A percentile compares a stretch with the other conserved stretches of the same genome.
These are phyloP conservation scores for Lampris megalopsis DNA, from an alignment of 2,113 vertebrate species.

Conservation along the genomic window DNA sequence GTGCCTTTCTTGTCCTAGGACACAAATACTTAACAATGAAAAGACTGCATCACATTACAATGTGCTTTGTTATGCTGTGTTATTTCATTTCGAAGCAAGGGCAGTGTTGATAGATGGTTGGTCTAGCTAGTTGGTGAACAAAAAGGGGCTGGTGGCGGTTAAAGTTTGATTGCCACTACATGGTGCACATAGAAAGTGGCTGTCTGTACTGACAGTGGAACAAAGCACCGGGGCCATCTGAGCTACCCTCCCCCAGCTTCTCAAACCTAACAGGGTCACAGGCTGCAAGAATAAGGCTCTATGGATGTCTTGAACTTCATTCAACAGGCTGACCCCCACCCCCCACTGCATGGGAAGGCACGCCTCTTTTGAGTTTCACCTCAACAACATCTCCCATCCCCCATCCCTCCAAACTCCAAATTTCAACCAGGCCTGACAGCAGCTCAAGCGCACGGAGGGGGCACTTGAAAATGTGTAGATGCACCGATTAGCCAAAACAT, in stretches of 20 bases:
- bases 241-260: slow-evolving; percentile 58
- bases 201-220: slow-evolving; percentile 72
- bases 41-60: not conserved
- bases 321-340: slow-evolving; percentile 69
- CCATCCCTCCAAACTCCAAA: slow-evolving; percentile 23
- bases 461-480: no score
- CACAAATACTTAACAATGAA: no score
- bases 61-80: slow-evolving; percentile 34
- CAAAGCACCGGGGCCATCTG: slow-evolving; percentile 72
- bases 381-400: slow-evolving; percentile 17
- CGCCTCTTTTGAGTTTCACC: slow-evolving; percentile 82
- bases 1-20: no score
- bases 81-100: slow-evolving; percentile 22
- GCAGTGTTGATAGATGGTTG: slow-evolving; percentile 12
- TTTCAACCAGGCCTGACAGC: no score
- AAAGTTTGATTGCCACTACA: slow-evolving; percentile 81
- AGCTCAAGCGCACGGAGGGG: no score
- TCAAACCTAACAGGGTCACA: slow-evolving; percentile 57
- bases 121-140: slow-evolving; percentile 30
- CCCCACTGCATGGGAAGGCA: slow-evolving; percentile 60
- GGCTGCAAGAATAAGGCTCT: slow-evolving; percentile 70
- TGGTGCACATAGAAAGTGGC: slow-evolving; percentile 69
- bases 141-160: slow-evolving; percentile 54
- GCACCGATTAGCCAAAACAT: no score
- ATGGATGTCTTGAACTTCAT: slow-evolving; percentile 75